A percentile compares a stretch with the other conserved stretches of the same genome.
phyloP scores from a whole-genome alignment of 2,113 vertebrate genomes.

The Chloropsis hardwickii region DNA sequence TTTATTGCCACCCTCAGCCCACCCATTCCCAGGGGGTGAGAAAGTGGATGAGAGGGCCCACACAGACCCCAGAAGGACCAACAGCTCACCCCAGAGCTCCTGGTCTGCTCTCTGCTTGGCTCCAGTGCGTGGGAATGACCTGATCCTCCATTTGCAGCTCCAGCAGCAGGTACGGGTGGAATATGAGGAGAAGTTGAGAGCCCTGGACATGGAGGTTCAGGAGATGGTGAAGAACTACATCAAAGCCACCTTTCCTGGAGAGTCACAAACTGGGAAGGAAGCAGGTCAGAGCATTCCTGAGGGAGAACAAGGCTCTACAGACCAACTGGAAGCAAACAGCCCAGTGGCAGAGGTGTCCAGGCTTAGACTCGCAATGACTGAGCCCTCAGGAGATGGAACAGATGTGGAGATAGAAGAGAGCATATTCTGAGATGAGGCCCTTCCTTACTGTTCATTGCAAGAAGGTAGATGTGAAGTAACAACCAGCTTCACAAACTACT shows the following conservation, averaged over 20 bases:
- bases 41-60: not conserved
- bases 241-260: slow-evolving; percentile 67
- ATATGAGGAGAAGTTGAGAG: slow-evolving; percentile 75
- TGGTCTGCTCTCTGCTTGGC: not conserved
- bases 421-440: not conserved
- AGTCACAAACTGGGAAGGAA: slow-evolving; percentile 42
- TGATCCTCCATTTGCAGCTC: slow-evolving; percentile 71
- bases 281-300: not conserved
- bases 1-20: not conserved
- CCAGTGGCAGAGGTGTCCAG: not conserved
- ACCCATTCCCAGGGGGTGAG: not conserved
- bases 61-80: no score
- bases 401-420: slow-evolving; percentile 5
- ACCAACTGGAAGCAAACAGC: not conserved
- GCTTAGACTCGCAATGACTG: not conserved
- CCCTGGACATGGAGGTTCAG: slow-evolving; percentile 74
- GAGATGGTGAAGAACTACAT: slow-evolving; percentile 76
- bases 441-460: not conserved
- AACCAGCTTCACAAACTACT: not conserved
- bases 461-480: not conserved
- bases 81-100: not conserved
- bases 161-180: slow-evolving; percentile 78
- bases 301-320: not conserved
- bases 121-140: not conserved
- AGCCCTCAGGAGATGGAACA: not conserved